Conservation (phyloP, 2,113 vertebrate species). For the Tachycineta bicolor region DNA sequence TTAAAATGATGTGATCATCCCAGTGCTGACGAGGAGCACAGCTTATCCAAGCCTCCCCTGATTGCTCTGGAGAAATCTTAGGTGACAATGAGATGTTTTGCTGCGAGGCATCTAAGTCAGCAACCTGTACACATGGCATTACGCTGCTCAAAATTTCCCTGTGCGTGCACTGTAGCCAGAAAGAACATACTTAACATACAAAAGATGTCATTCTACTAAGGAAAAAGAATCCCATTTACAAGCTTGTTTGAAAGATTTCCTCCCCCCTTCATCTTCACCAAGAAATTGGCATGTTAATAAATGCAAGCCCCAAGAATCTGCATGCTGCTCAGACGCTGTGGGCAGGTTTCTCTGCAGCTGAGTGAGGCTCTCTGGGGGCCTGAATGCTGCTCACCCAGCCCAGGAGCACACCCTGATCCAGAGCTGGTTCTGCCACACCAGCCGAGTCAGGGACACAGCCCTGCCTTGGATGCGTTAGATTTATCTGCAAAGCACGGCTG, state of each 20-base stretch:
- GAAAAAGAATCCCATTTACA: not conserved
- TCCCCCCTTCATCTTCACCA: not conserved
- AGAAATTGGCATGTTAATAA: not conserved
- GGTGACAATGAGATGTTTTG: not conserved
- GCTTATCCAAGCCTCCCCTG: not conserved
- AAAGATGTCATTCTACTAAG: not conserved
- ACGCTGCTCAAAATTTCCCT: not conserved
- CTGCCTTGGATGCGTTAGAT: not conserved
- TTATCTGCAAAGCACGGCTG: not conserved
- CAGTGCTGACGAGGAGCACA: accelerated
- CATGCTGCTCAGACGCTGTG: not conserved
- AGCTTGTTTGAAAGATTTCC: not conserved
- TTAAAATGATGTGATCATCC: not conserved
- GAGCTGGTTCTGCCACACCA: not conserved
- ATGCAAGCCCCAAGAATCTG: not conserved
- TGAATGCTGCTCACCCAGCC: not conserved
- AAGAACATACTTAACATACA: not conserved
- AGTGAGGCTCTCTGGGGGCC: not conserved
- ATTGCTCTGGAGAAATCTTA: not conserved
- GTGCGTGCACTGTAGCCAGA: not conserved
- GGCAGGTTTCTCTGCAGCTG: not conserved
- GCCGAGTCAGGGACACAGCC: not conserved
- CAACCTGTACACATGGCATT: not conserved
- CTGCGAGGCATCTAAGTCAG: not conserved
- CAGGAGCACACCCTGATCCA: not conserved